phyloP scores from a whole-genome alignment of 2,888 invertebrate genomes.

The Chalcis sispes region DNA sequence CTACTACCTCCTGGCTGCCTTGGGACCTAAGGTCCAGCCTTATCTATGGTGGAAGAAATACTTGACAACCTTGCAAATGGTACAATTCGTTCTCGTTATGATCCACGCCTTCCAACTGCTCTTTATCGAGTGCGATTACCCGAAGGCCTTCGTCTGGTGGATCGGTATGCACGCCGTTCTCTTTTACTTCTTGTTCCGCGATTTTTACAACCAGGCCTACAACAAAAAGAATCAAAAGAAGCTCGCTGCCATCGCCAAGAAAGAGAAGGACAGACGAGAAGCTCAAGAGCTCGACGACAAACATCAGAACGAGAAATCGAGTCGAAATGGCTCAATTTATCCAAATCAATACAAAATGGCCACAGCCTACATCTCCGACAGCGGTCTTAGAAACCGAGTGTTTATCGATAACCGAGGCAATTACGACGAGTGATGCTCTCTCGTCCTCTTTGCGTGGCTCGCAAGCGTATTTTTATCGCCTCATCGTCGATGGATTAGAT shows the following conservation, averaged over 20 bases:
- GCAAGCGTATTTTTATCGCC: neutral
- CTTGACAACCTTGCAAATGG: slow-evolving; percentile 93
- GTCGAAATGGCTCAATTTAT: slow-evolving; percentile 71
- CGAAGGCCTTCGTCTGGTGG: slow-evolving; percentile 91
- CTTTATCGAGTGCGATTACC: slow-evolving; percentile 93
- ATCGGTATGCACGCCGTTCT: slow-evolving; percentile 94
- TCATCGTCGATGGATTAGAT: neutral
- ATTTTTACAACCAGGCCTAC: slow-evolving; percentile 92
- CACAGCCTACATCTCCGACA: slow-evolving; percentile 77
- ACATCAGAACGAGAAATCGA: slow-evolving; percentile 33
- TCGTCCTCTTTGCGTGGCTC: neutral
- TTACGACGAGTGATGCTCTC: slow-evolving; percentile 36
- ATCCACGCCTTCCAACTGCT: slow-evolving; percentile 92
- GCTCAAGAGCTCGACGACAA: neutral
- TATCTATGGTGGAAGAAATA: slow-evolving; percentile 98
- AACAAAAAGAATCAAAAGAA: slow-evolving; percentile 60
- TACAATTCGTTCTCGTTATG: slow-evolving; percentile 93
- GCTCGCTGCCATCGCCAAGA: slow-evolving; percentile 22
- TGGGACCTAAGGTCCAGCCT: slow-evolving; percentile 91
- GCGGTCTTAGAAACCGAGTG: slow-evolving; percentile 77
- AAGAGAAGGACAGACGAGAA: neutral
- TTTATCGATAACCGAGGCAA: slow-evolving; percentile 74
- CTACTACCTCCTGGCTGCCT: slow-evolving; percentile 92
- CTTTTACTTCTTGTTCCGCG: slow-evolving; percentile 94
- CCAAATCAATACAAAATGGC: slow-evolving; percentile 75